Evolutionary conservation across 2,888 invertebrate species (phyloP).

Genomic region (Drosophila hawaiiensis): DNA sequence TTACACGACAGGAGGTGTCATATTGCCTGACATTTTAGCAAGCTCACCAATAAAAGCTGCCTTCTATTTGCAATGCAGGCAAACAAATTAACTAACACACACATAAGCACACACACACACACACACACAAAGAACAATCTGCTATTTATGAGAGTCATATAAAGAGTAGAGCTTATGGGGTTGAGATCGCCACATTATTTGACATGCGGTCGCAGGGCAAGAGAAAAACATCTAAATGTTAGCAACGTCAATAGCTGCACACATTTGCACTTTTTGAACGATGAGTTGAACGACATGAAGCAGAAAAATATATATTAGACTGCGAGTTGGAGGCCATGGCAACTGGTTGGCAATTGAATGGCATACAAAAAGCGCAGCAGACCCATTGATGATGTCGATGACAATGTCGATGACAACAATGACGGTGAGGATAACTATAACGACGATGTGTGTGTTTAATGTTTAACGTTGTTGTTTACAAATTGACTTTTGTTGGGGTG

Average conservation of each 20-base stretch:
- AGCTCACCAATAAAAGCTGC: constrained; percentile 65
- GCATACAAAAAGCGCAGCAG: constrained; percentile 66
- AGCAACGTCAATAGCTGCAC: constrained; percentile 70
- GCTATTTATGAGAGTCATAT: constrained; percentile 15
- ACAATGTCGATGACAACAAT: constrained; percentile 33
- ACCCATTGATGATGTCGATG: constrained; percentile 25
- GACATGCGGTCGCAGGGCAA: constrained; percentile 40
- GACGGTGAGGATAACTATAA: not conserved
- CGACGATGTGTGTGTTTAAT: constrained; percentile 57
- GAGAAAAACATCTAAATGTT: constrained; percentile 66
- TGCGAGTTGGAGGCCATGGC: not conserved
- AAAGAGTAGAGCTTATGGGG: not conserved
- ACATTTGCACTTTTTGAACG: constrained; percentile 57
- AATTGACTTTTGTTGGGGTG: constrained; percentile 62
- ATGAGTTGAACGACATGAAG: constrained; percentile 31
- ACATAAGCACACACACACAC: not conserved
- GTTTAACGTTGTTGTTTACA: constrained; percentile 66
- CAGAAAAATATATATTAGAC: not conserved
- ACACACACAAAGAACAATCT: not conserved
- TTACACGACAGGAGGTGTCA: constrained; percentile 10
- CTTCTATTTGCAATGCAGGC: constrained; percentile 35
- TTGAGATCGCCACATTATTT: constrained; percentile 37
- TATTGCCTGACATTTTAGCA: constrained; percentile 45
- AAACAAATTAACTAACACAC: constrained; percentile 40
- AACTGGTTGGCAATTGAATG: constrained; percentile 46